A percentile compares a stretch with the other conserved stretches of the same genome.
Evolutionary conservation across 2,888 invertebrate genomes (phyloP).

Genomic region (Diarsia brunnea): DNA sequence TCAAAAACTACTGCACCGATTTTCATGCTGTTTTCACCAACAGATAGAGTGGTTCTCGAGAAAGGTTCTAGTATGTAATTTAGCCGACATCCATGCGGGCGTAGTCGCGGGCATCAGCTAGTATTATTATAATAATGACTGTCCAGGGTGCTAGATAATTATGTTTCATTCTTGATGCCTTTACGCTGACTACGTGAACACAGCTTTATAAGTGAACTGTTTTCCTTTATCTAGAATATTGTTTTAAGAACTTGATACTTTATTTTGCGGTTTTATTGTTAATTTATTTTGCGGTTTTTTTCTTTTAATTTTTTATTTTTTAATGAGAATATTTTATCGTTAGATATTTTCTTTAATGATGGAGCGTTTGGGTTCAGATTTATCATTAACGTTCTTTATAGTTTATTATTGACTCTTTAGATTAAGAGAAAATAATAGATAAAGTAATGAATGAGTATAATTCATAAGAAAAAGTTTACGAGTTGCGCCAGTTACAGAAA

Average conservation of each 20-base stretch:
- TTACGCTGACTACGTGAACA: neutral
- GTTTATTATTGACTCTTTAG: neutral
- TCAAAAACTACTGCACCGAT: too few relatives aligned
- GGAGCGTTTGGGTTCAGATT: neutral
- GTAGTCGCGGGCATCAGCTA: too few relatives aligned
- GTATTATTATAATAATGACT: neutral
- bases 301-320: neutral
- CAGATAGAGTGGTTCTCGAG: too few relatives aligned
- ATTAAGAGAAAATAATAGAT: too few relatives aligned
- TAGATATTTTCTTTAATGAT: conserved; percentile 13
- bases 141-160: neutral
- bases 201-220: neutral
- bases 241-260: conserved; percentile 30
- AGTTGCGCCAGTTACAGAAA: too few relatives aligned
- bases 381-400: neutral
- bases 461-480: too few relatives aligned
- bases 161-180: neutral
- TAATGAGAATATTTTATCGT: neutral
- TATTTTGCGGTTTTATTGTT: neutral
- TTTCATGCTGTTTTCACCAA: too few relatives aligned
- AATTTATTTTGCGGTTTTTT: conserved; percentile 14
- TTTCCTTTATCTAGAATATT: conserved; percentile 5
- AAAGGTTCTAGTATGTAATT: too few relatives aligned
- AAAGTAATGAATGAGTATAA: too few relatives aligned
- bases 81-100: too few relatives aligned